phyloP scores from a whole-genome alignment of 1,140 invertebrate genomes.

The Periplaneta americana region DNA sequence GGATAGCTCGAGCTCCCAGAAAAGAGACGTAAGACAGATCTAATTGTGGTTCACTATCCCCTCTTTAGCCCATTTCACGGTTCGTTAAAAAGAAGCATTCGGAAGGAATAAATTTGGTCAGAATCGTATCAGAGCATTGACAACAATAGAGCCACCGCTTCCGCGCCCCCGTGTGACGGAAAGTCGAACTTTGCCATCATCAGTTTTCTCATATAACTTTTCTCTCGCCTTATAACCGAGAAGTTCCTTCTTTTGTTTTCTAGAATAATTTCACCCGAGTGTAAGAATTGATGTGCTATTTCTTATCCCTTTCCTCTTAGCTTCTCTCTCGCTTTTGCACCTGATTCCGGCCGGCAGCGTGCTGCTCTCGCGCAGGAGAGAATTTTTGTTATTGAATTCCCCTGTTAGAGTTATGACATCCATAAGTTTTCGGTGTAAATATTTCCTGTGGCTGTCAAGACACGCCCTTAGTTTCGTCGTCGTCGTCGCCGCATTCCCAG shows the following conservation, averaged over 20 bases:
- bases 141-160: background rate
- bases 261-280: conserved; percentile 11
- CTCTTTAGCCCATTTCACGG: background rate
- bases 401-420: conserved; percentile 19
- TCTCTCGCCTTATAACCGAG: background rate
- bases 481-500: background rate
- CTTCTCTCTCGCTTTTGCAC: background rate
- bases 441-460: conserved; percentile 17
- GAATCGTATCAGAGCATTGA: background rate
- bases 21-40: background rate
- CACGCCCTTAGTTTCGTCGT: conserved; percentile 8
- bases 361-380: background rate
- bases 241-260: background rate
- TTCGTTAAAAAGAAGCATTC: background rate
- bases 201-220: background rate
- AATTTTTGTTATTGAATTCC: conserved; percentile 23
- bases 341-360: background rate
- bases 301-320: no score
- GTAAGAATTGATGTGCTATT: conserved; percentile 16
- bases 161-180: background rate
- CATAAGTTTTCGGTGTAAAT: conserved; percentile 21
- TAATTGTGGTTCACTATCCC: background rate
- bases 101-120: background rate
- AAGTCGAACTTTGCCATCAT: background rate
- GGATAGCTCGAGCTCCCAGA: background rate